Evolutionary conservation across 2,113 vertebrate genomes (phyloP), one percentile per base, ranked within the genome.

Genomic region (Heteronetta atricapilla): DNA sequence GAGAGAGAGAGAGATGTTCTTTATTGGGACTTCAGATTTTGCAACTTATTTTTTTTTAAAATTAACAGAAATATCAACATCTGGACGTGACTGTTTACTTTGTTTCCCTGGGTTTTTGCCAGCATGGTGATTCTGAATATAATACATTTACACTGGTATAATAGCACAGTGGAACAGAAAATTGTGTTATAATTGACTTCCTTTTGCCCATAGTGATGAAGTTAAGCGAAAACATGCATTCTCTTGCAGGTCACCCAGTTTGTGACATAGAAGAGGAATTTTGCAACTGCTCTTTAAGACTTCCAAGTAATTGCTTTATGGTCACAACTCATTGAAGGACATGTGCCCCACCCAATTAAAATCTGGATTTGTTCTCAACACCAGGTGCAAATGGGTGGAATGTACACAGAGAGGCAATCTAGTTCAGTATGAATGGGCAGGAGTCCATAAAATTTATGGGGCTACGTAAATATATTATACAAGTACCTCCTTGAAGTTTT

Each of bases 241-340:
- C 52, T 80, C 20, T 82, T 89, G 38, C 33, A 31, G 1, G 0
- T 59, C 68, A 73, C 23, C n/a, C 64, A 8, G 7, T 93, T 82
- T 84, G 60, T 31, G 6, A 40, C 36, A 26, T 3, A 46, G 69
- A 42, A 75, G 83, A 64, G 3, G 36, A 64, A 46, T 82, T 66
- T 66, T 17, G 31, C 53, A 92, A 69, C 38, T 79, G 34, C 76
- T 72, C 25, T 34, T 68, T 36, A 62, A 87, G 52, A 23, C 21
- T 67, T 53, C 52, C 79, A 55, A 89, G 53, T 66, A 91, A 94
- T 58, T 92, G 44, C 33, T 78, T 90, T 86, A 79, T 86, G 73
- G 55, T 28, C 36, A 80, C 53, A 55, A 66, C 16, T 66, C 29
- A 26, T 28, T 17, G 80, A 90, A 28, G 17, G 69, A 58, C 58